Evolutionary conservation across 2,797 vertebrate species (phyloP).

Genomic region (Malacoctenus gilli): DNA sequence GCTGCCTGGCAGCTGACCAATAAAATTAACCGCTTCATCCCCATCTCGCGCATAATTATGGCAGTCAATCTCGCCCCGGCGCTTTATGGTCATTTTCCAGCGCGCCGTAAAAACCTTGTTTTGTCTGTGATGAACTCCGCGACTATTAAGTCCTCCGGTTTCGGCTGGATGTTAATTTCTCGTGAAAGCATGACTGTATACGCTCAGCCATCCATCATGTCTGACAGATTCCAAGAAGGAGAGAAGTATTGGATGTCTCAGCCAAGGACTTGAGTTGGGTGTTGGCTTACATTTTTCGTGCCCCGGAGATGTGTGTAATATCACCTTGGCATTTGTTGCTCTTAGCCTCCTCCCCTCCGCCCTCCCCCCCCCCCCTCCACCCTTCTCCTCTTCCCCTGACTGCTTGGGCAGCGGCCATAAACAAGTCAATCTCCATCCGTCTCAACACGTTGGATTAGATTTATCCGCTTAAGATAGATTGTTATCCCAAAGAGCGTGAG

Average conservation of each 20-base stretch:
- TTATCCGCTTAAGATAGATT: slow-evolving; percentile 81
- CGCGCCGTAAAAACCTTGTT: slow-evolving; percentile 36
- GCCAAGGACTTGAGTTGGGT: slow-evolving; percentile 48
- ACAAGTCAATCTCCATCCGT: slow-evolving; percentile 76
- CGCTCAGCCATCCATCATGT: slow-evolving; percentile 57
- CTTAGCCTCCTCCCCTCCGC: slow-evolving; percentile 9
- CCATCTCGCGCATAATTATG: slow-evolving; percentile 36
- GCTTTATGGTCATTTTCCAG: slow-evolving; percentile 29
- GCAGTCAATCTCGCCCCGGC: slow-evolving; percentile 35
- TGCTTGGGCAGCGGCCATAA: slow-evolving; percentile 74
- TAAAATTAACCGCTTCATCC: slow-evolving; percentile 37
- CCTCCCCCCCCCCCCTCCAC: not conserved
- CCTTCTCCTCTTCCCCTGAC: slow-evolving; percentile 41
- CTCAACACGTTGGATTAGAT: slow-evolving; percentile 77
- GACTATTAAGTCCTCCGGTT: slow-evolving; percentile 45
- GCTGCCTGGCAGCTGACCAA: slow-evolving; percentile 41
- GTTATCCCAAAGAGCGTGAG: slow-evolving; percentile 73
- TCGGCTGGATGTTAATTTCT: slow-evolving; percentile 52
- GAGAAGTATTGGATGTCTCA: slow-evolving; percentile 49
- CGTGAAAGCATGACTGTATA: slow-evolving; percentile 39
- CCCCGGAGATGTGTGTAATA: slow-evolving; percentile 60
- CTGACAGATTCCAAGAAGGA: slow-evolving; percentile 56
- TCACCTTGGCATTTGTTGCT: slow-evolving; percentile 67
- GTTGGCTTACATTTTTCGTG: slow-evolving; percentile 63
- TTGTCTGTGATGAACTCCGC: slow-evolving; percentile 36